Evolutionary conservation across 2,888 invertebrate genomes (phyloP), one percentile per base, ranked within the genome.

Genomic region (Orthosia cruda): DNA sequence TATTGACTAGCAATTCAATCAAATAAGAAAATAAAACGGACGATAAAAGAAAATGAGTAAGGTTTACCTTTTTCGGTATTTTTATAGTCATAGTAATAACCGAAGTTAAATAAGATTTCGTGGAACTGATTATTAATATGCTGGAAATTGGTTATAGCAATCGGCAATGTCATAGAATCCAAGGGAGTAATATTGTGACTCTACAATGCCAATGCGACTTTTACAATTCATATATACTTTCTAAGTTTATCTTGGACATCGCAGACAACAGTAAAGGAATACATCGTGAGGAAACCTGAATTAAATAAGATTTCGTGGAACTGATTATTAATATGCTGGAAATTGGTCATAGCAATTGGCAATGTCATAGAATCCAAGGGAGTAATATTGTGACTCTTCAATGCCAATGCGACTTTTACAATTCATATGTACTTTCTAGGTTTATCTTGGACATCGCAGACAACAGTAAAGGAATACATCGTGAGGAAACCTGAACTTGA

Each of bases 1-100:
- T 71, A 81, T 81, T 74, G 78, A 71, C 58, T 62, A 57, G 71
- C 71, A 40, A 67, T 71, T 71, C 40, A 75, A 70, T 72, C 71
- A 71, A 71, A 74, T 58, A 57, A 58, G 45, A 61, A 76, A 76
- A 80, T 80, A 74, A 81, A 82, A 62, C 64, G 57, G 18, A 64
- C 45, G n/a, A 65, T 81, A 70, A 70, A 73, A 70, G 23, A 66
- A 79, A 66, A 62, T 68, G 16, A 58, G 15, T 63, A 59, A n/a
- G 49, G 26, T 32, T 68, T 54, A 57, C 23, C 13, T 54, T 76
- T 45, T 62, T 23, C 4, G 16, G 16, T n/a, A 40, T 69, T 70
- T 57, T 67, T 49, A 58, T 70, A 40, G 40, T 13, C 2, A 23
- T 32, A 61, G 18, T 57, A 74, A 65, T 69, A 74, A 63, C 26